Percentiles rank a stretch among this genome's conserved stretches.
Evolutionary conservation across 2,797 vertebrate genomes (phyloP).

Genomic region (Platyrinchus mystaceus): DNA sequence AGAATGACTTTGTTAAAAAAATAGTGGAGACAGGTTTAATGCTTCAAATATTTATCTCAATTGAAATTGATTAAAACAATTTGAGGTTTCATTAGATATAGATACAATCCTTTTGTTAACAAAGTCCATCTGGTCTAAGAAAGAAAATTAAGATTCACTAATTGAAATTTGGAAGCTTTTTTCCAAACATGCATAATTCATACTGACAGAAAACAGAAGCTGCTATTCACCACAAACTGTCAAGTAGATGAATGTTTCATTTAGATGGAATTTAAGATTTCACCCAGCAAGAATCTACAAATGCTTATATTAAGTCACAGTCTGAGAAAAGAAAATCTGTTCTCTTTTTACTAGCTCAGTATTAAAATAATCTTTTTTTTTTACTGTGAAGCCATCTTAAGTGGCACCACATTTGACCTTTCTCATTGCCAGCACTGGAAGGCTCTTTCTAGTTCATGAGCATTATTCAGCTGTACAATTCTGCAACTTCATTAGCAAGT

Average conservation of each 20-base stretch:
- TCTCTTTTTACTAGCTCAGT: conserved; percentile 1
- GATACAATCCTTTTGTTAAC: conserved; percentile 66
- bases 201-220: conserved; percentile 78
- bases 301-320: conserved; percentile 53
- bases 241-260: conserved; percentile 72
- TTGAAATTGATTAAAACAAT: conserved; percentile 70
- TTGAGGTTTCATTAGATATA: conserved; percentile 65
- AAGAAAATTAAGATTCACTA: conserved; percentile 73
- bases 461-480: neutral
- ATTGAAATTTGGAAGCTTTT: conserved; percentile 73
- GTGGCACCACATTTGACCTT: neutral
- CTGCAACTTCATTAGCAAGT: neutral
- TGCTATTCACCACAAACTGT: conserved; percentile 69
- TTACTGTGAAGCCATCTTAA: conserved; percentile 14
- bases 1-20: conserved; percentile 55
- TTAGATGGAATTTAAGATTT: conserved; percentile 75
- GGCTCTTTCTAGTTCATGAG: neutral
- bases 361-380: conserved; percentile 38
- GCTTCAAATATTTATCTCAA: conserved; percentile 71
- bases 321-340: conserved; percentile 56
- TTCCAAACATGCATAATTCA: conserved; percentile 73
- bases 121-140: conserved; percentile 70
- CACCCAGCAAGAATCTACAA: conserved; percentile 63
- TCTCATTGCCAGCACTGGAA: neutral
- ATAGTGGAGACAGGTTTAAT: conserved; percentile 60